Evolutionary conservation across 2,888 invertebrate genomes (phyloP).

Genomic region (Cephalotes varians): DNA sequence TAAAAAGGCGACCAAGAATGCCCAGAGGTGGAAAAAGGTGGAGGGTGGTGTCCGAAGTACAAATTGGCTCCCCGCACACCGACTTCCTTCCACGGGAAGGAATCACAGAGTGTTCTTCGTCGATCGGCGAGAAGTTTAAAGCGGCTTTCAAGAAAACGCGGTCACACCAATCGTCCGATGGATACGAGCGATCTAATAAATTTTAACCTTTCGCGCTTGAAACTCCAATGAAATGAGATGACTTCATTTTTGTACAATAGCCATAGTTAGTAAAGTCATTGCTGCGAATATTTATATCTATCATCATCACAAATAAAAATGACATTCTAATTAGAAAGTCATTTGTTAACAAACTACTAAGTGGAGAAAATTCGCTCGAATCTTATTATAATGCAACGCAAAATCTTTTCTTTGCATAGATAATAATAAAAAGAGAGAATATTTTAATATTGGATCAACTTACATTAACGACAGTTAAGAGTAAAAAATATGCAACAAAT

Average conservation of each 20-base stretch:
- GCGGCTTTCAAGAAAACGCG: constrained; percentile 27
- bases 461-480: constrained; percentile 17
- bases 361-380: background rate
- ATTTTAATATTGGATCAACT: constrained; percentile 28
- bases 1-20: constrained; percentile 43
- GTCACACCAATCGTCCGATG: constrained; percentile 27
- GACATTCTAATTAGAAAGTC: background rate
- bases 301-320: background rate
- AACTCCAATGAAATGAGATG: background rate
- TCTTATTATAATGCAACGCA: background rate
- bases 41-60: constrained; percentile 20
- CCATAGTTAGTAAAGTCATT: background rate
- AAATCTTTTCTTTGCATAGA: background rate
- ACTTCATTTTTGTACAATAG: background rate
- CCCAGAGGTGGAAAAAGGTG: constrained; percentile 35
- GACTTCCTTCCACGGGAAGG: constrained; percentile 33
- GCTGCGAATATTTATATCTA: background rate
- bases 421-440: background rate
- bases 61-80: constrained; percentile 46
- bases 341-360: constrained; percentile 1
- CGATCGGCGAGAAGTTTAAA: constrained; percentile 42
- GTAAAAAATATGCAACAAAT: constrained; percentile 12
- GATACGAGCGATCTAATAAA: constrained; percentile 39
- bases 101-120: constrained; percentile 36
- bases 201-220: background rate